These are phyloP conservation scores for Melanotaenia nigrans DNA, from an alignment of 2,797 vertebrate genomes.

Conservation along the genomic window DNA sequence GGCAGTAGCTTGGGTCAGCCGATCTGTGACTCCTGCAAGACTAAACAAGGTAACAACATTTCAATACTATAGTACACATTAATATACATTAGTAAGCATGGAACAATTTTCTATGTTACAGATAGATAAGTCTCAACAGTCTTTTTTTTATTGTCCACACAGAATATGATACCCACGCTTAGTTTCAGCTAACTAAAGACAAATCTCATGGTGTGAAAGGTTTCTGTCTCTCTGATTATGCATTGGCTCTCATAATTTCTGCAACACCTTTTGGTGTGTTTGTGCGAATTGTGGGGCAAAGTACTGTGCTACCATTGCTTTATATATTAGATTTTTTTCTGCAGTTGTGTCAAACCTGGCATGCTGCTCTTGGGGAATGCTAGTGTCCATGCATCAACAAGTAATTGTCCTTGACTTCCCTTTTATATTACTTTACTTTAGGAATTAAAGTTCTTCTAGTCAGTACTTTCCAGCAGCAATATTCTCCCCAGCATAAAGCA, in stretches of 20 bases:
- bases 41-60: slow-evolving; percentile 54
- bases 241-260: slow-evolving; percentile 39
- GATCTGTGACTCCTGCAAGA: slow-evolving; percentile 50
- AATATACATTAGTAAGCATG: not conserved
- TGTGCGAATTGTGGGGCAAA: slow-evolving; percentile 65
- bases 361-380: slow-evolving; percentile 53
- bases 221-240: slow-evolving; percentile 20
- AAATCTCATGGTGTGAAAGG: slow-evolving; percentile 1
- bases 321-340: slow-evolving; percentile 52
- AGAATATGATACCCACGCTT: not conserved
- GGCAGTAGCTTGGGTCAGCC: slow-evolving; percentile 36
- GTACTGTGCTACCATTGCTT: slow-evolving; percentile 62
- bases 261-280: slow-evolving; percentile 51
- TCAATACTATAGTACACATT: slow-evolving; percentile 9
- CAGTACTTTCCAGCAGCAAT: slow-evolving; percentile 2
- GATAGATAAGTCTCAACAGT: not conserved
- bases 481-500: slow-evolving; percentile 1
- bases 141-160: not conserved
- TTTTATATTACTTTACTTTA: slow-evolving; percentile 28
- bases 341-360: slow-evolving; percentile 63
- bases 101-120: not conserved
- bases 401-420: slow-evolving; percentile 63
- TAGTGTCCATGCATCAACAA: slow-evolving; percentile 61
- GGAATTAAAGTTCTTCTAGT: slow-evolving; percentile 28
- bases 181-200: not conserved